These are phyloP conservation scores for Sylvia borin DNA, from an alignment of 2,797 vertebrate genomes.

Conservation along the genomic window DNA sequence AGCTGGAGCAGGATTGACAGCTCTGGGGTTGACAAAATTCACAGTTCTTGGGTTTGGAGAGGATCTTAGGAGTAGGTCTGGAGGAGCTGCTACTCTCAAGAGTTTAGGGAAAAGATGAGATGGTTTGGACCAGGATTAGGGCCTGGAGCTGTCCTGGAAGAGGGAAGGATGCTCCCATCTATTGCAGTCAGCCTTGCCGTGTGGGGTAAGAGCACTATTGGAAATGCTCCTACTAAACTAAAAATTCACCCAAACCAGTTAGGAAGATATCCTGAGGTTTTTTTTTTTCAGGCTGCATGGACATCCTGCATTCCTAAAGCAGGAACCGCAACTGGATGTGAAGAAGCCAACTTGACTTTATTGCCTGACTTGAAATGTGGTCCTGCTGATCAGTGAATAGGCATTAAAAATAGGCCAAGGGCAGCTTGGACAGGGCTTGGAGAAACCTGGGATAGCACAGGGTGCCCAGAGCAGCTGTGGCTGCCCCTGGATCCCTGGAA, in stretches of 20 bases:
- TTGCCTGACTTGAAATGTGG: neutral
- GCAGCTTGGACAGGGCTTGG: neutral
- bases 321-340: neutral
- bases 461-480: no score
- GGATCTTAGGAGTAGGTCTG: neutral
- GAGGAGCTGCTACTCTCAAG: neutral
- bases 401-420: neutral
- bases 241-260: neutral
- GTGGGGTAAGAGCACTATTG: neutral
- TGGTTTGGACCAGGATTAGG: neutral
- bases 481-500: no score
- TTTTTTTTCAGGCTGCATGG: neutral
- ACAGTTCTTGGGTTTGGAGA: neutral
- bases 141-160: neutral
- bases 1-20: neutral
- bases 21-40: neutral
- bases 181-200: neutral
- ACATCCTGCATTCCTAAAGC: neutral
- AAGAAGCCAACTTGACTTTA: neutral
- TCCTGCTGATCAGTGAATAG: conserved; percentile 16
- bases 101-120: neutral
- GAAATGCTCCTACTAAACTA: neutral
- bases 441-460: neutral
- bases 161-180: neutral
- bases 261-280: neutral